Base-by-base conservation (phyloP, 2,888 invertebrate species). In the Cloeon dipterum region DNA sequence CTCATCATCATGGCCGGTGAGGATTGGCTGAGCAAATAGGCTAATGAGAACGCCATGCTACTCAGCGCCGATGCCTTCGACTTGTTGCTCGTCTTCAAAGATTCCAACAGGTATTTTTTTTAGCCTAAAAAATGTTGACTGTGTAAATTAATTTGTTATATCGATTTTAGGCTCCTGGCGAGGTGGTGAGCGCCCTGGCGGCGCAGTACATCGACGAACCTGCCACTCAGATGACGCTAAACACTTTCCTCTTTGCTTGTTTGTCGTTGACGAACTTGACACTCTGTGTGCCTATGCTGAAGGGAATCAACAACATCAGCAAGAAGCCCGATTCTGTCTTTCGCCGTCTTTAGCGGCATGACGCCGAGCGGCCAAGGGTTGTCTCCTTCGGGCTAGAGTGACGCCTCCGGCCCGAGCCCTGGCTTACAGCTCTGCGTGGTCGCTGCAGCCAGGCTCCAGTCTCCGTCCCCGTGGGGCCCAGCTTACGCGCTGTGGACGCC, bases 221-320 rank as follows among this genome's bases (percentile, higher is more conserved):
- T 8, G 98, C 98, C 48, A 99, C 98, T 42, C 93, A 98, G 67
- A 94, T 94, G 93, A 94, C 94, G 56, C 63, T 98, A 55, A 98
- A 99, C 61, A 99, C 98, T 67, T 99, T 99, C 79, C 98, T 99
- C 67, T 98, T 94, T 62, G 98, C 98, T 61, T 98, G 98, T 69
- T 98, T 98, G 50, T 98, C 96, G 0, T 96, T 96, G 38, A 98
- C 98, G 63, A 99, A 99, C 68, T 96, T 99, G 68, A 99, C 98
- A 1, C 72, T 98, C 37, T 98, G 98, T 70, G 98, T 99, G 48
- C 98, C 98, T 0, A 73, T 98, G 51, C 62, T 98, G 16, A 98
- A 98, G 52, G 70, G 70, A 52, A 70, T 70, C 47, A 99, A 99
- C 49, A 99, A 99, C 54, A 93, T 99, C 49, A 93, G 93, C 35